phyloP scores from a whole-genome alignment of 2,888 invertebrate genomes.

The Yponomeuta malinellus region DNA sequence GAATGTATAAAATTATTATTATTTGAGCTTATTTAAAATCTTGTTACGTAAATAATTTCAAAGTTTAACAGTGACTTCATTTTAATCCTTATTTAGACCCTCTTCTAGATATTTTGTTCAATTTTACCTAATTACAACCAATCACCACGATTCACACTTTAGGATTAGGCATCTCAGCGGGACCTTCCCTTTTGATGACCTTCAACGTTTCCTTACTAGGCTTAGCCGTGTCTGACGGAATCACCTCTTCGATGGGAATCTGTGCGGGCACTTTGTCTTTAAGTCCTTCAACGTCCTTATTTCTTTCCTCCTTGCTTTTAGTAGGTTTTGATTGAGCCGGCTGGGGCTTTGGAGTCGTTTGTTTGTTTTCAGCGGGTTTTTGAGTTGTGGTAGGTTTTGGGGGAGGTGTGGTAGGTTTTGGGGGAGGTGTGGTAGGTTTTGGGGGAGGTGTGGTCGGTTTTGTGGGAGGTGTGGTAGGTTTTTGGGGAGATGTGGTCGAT shows the following conservation, averaged over 20 bases:
- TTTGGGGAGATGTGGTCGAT: conserved; percentile 24
- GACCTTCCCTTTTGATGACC: conserved; percentile 77
- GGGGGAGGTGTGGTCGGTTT: conserved; percentile 13
- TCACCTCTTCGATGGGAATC: conserved; percentile 73
- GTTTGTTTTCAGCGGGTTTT: conserved; percentile 24
- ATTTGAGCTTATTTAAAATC: neutral
- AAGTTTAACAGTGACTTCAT: neutral
- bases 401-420: conserved; percentile 20
- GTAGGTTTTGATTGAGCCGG: conserved; percentile 24
- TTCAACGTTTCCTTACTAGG: conserved; percentile 73
- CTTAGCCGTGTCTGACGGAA: conserved; percentile 69
- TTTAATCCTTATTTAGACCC: neutral
- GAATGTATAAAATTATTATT: neutral
- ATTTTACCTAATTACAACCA: conserved; percentile 3
- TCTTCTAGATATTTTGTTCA: neutral
- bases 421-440: conserved; percentile 25
- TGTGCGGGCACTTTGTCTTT: conserved; percentile 30
- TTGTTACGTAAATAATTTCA: neutral
- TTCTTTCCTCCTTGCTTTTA: conserved; percentile 16
- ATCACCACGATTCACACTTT: neutral
- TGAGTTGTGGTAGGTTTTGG: conserved; percentile 26
- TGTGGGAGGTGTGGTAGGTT: neutral
- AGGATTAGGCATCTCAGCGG: conserved; percentile 60
- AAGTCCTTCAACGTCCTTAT: no score
- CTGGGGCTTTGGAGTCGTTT: conserved; percentile 22